phyloP scores from a whole-genome alignment of 2,113 vertebrate species.

The Erpornis zantholeuca region DNA sequence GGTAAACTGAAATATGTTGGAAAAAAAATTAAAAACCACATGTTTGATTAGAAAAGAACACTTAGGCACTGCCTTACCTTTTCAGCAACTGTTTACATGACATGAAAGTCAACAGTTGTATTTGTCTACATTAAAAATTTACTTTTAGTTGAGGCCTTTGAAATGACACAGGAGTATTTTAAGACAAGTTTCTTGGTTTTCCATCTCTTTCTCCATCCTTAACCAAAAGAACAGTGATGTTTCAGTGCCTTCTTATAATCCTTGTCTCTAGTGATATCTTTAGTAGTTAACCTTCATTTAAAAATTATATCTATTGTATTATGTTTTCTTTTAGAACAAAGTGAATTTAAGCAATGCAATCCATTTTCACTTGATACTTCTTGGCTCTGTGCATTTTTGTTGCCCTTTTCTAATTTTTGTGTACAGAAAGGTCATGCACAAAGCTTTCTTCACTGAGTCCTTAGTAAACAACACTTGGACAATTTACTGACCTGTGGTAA shows the following conservation, averaged over 20 bases:
- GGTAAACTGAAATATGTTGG: fast-evolving
- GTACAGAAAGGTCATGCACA: not conserved
- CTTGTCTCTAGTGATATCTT: not conserved
- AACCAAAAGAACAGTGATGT: not conserved
- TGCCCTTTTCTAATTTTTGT: not conserved
- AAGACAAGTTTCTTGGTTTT: not conserved
- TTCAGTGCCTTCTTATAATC: not conserved
- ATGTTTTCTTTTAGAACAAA: not conserved
- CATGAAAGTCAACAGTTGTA: not conserved
- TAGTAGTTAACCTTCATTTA: not conserved
- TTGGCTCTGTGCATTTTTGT: not conserved
- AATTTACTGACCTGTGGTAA: not conserved
- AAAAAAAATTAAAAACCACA: not conserved
- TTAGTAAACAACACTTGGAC: not conserved
- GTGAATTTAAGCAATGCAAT: not conserved
- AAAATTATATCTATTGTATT: not conserved
- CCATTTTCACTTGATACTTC: not conserved
- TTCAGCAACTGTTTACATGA: not conserved
- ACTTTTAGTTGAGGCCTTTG: not conserved
- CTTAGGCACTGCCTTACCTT: not conserved
- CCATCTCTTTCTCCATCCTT: not conserved
- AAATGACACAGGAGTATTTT: not conserved
- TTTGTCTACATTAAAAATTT: not conserved
- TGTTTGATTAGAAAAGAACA: not conserved
- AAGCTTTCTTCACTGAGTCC: not conserved